Percentiles rank a stretch among this genome's conserved stretches.
Conservation (phyloP, 2,888 invertebrate genomes). For the Lampropteryx suffumata region DNA sequence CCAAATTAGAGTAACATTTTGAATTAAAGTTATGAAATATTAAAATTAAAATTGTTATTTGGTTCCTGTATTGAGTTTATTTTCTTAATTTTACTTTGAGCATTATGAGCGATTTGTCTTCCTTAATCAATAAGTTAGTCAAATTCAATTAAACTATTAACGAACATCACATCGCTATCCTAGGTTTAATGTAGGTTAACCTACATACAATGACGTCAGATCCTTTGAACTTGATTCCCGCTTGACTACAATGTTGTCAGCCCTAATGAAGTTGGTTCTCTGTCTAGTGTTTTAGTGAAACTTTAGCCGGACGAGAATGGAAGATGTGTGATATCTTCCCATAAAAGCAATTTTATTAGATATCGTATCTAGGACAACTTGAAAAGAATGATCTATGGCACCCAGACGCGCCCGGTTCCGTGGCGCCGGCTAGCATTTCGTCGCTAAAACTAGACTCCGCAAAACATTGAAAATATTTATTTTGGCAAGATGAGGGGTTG, state of each 20-base stretch:
- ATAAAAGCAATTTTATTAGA: slow-evolving; percentile 42
- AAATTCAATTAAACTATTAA: too few relatives aligned
- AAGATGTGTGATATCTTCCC: slow-evolving; percentile 37
- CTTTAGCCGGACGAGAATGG: slow-evolving; percentile 24
- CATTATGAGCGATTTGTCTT: too few relatives aligned
- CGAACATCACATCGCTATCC: too few relatives aligned
- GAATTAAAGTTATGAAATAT: too few relatives aligned
- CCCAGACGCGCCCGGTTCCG: slow-evolving; percentile 45
- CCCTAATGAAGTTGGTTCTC: not conserved
- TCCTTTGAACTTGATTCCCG: too few relatives aligned
- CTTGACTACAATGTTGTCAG: not conserved
- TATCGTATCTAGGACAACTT: slow-evolving; percentile 47
- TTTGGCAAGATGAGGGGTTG: not conserved
- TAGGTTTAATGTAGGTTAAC: too few relatives aligned
- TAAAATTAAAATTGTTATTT: too few relatives aligned
- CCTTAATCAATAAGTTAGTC: too few relatives aligned
- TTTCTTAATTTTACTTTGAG: too few relatives aligned
- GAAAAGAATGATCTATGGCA: slow-evolving; percentile 52
- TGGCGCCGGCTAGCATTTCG: slow-evolving; percentile 49
- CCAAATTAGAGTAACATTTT: too few relatives aligned
- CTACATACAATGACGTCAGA: too few relatives aligned
- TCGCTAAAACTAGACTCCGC: slow-evolving; percentile 26
- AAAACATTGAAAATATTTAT: slow-evolving; percentile 12
- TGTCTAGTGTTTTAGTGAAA: slow-evolving; percentile 20
- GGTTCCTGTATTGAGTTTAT: too few relatives aligned